Conservation (phyloP, 2,797 vertebrate species). For the Leuciscus waleckii region DNA sequence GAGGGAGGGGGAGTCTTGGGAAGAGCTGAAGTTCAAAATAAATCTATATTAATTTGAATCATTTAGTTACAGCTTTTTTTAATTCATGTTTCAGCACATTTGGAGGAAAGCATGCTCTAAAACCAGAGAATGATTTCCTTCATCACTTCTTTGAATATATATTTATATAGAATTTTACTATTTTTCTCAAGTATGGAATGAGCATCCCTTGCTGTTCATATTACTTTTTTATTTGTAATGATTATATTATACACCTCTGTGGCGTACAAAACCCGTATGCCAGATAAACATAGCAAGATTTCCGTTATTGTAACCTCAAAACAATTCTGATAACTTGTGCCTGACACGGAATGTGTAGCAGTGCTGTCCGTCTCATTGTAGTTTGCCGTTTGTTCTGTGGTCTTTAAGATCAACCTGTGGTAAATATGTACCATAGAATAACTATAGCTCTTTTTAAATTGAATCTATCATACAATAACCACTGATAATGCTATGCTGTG, state of each 20-base stretch:
- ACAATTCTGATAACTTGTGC: not conserved
- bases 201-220: not conserved
- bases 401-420: not conserved
- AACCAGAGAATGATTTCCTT: conserved; percentile 2
- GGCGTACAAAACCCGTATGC: not conserved
- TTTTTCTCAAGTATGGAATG: not conserved
- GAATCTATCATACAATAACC: not conserved
- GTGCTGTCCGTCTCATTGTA: not conserved
- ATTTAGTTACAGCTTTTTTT: conserved; percentile 45
- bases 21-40: not conserved
- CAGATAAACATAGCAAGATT: not conserved
- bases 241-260: not conserved
- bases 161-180: conserved; percentile 20
- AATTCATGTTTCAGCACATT: conserved; percentile 7
- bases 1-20: not conserved
- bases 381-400: not conserved
- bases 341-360: conserved; percentile 29
- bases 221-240: not conserved
- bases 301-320: conserved; percentile 6
- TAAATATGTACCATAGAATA: conserved; percentile 1
- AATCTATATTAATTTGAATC: conserved; percentile 62
- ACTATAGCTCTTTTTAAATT: conserved; percentile 22
- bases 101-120: not conserved
- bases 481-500: conserved; percentile 22
- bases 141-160: not conserved